A percentile compares a stretch with the other conserved stretches of the same genome.
Evolutionary conservation across 2,113 vertebrate genomes (phyloP).

Genomic region (Ammospiza nelsoni): DNA sequence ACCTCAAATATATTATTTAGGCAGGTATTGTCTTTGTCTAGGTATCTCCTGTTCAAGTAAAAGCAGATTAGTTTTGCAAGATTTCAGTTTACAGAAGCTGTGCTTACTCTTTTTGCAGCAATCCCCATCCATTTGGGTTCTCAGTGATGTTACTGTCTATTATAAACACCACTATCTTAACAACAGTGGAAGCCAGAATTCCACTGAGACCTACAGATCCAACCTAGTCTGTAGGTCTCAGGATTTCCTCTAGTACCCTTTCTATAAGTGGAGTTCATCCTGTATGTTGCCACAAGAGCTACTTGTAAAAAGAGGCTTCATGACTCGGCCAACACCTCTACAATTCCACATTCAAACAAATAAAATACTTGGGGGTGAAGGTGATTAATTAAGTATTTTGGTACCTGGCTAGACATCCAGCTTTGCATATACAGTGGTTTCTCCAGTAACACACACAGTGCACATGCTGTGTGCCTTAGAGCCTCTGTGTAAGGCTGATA

Average conservation of each 20-base stretch:
- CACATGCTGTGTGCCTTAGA: not conserved
- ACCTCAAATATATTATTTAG: not conserved
- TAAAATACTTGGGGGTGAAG: not conserved
- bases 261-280: not conserved
- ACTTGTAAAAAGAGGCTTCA: not conserved
- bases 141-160: not conserved
- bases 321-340: not conserved
- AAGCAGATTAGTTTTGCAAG: not conserved
- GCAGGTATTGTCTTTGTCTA: not conserved
- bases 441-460: not conserved
- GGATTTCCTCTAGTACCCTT: not conserved
- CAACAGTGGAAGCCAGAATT: not conserved
- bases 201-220: too few relatives aligned
- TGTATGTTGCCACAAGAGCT: not conserved
- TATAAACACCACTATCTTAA: not conserved
- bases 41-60: not conserved
- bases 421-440: not conserved
- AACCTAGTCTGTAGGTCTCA: not conserved
- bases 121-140: not conserved
- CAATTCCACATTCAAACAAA: not conserved
- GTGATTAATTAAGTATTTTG: not conserved
- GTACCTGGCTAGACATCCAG: not conserved
- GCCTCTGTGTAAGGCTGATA: slow-evolving; percentile 33
- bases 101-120: not conserved
- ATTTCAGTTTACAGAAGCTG: not conserved